A percentile compares a stretch with the other conserved stretches of the same genome.
Evolutionary conservation across 2,113 vertebrate species (phyloP).

Genomic region (Syrrhaptes paradoxus): DNA sequence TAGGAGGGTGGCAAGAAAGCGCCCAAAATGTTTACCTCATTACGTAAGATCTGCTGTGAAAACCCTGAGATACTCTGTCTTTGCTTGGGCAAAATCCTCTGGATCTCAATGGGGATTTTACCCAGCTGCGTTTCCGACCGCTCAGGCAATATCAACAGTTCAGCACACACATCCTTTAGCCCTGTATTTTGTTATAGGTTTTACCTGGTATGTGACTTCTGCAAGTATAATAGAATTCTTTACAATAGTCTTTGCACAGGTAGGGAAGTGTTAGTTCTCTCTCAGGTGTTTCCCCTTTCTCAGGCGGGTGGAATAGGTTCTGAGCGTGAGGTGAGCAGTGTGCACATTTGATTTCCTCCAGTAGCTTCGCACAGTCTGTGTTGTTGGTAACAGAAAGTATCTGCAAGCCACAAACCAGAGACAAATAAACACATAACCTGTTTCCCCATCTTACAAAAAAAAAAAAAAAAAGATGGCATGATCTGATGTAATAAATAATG

Average conservation of each 20-base stretch:
- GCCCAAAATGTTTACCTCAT: background rate
- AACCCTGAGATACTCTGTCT: background rate
- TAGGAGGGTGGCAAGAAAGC: background rate
- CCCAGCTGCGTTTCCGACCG: background rate
- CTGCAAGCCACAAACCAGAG: slow-evolving; percentile 84
- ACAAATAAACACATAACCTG: slow-evolving; percentile 57
- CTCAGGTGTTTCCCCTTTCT: slow-evolving; percentile 84
- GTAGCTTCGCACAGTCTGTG: slow-evolving; percentile 93
- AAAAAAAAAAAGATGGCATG: background rate
- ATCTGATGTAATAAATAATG: background rate
- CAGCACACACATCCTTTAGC: slow-evolving; percentile 59
- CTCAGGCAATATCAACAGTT: slow-evolving; percentile 16
- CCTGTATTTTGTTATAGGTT: background rate
- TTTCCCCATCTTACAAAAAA: background rate
- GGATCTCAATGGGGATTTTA: background rate
- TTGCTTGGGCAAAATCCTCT: background rate
- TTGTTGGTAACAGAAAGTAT: slow-evolving; percentile 95
- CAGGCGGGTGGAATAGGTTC: slow-evolving; percentile 89
- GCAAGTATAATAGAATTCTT: slow-evolving; percentile 98
- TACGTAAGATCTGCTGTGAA: background rate
- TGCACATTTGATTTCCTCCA: slow-evolving; percentile 97
- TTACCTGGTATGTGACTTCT: slow-evolving; percentile 97
- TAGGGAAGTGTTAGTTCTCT: slow-evolving; percentile 88
- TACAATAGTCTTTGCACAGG: slow-evolving; percentile 97
- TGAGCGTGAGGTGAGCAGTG: slow-evolving; percentile 96